Percentiles rank a stretch among this genome's conserved stretches.
phyloP scores from a whole-genome alignment of 2,113 vertebrate genomes.

The Macaca mulatta region DNA sequence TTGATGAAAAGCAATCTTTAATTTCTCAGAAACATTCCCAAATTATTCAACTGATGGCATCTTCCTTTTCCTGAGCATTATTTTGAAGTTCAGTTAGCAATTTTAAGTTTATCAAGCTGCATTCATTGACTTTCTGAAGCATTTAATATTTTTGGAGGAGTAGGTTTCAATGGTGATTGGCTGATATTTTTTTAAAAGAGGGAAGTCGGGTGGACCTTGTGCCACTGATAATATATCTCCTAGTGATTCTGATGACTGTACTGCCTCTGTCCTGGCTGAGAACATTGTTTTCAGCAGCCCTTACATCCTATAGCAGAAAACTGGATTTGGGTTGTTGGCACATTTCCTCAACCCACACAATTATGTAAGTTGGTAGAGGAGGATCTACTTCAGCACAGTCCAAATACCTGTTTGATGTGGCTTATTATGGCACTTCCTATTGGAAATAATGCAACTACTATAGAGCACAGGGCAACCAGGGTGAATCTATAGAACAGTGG shows the following conservation, averaged over 20 bases:
- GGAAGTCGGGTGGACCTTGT: background rate
- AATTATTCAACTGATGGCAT: background rate
- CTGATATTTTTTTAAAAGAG: background rate
- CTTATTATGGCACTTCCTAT: background rate
- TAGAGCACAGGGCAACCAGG: rapidly evolving
- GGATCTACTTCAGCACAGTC: background rate
- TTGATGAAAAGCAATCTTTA: background rate
- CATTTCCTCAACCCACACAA: background rate
- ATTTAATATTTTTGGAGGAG: background rate
- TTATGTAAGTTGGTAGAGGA: background rate
- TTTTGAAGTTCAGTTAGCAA: background rate
- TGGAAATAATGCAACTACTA: background rate
- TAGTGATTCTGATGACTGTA: background rate
- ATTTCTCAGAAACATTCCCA: background rate
- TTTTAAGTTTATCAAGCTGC: background rate
- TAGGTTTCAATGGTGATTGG: background rate
- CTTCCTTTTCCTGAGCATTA: background rate
- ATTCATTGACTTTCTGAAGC: background rate
- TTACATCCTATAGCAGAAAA: background rate
- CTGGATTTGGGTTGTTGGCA: background rate
- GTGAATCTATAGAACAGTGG: background rate
- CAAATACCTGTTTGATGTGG: background rate
- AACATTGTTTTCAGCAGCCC: background rate
- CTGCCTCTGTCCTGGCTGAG: background rate
- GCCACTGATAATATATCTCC: background rate